Conservation (phyloP, 1,140 invertebrate species). For the Euura saliciscinereae region DNA sequence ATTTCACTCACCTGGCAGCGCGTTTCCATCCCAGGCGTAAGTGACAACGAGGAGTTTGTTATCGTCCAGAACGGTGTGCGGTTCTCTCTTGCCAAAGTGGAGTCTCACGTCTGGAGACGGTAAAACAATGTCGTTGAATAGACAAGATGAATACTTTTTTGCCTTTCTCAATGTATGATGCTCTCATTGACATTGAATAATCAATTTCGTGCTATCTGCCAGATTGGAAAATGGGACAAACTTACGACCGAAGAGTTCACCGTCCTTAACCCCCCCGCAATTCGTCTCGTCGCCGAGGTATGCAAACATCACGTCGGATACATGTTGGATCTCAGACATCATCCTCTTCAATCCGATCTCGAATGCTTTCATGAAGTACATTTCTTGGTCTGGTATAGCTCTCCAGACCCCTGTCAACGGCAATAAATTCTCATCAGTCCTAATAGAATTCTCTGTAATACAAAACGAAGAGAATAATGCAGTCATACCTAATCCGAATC, state of each 20-base stretch:
- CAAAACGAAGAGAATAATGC: no score
- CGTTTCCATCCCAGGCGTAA: constrained; percentile 73
- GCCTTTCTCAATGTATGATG: no score
- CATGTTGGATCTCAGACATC: constrained; percentile 48
- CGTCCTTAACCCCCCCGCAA: constrained; percentile 49
- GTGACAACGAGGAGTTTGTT: constrained; percentile 67
- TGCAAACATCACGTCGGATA: constrained; percentile 56
- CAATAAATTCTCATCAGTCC: no score
- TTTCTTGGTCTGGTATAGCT: constrained; percentile 47
- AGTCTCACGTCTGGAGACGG: constrained; percentile 42
- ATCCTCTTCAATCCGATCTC: constrained; percentile 50
- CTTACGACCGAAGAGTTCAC: constrained; percentile 51
- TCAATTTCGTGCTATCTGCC: not conserved
- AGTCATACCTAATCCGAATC: constrained; percentile 48
- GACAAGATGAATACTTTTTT: no score
- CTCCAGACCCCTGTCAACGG: constrained; percentile 35
- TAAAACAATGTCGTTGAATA: not conserved
- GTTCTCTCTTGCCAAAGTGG: constrained; percentile 51
- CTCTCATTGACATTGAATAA: constrained; percentile 11
- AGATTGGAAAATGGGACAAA: not conserved
- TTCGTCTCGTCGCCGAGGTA: constrained; percentile 49
- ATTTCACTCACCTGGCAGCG: constrained; percentile 63
- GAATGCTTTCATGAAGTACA: constrained; percentile 54
- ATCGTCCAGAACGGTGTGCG: constrained; percentile 50
- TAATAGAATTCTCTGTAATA: no score